Evolutionary conservation across 2,888 invertebrate species (phyloP).

Genomic region (Melanotus villosus): DNA sequence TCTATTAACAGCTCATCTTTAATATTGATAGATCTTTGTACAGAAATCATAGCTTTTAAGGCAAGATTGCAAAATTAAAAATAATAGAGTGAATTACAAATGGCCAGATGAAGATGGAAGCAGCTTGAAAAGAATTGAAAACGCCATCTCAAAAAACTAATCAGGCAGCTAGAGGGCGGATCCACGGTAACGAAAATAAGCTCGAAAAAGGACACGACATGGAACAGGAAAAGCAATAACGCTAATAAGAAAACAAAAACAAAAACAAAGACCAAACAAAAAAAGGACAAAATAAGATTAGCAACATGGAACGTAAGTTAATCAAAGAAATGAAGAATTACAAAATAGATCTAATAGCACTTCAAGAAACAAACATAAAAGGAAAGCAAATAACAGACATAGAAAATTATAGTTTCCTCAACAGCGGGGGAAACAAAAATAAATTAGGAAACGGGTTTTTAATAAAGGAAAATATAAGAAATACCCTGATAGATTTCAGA

Average conservation of each 20-base stretch:
- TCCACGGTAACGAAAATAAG: not conserved
- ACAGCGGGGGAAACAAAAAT: not conserved
- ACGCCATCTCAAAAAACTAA: not conserved
- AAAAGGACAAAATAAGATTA: not conserved
- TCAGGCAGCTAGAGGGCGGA: not conserved
- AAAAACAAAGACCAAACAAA: not conserved
- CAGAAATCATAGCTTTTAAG: no score
- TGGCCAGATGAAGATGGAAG: not conserved
- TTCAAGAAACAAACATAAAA: conserved; percentile 5
- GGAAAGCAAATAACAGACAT: not conserved
- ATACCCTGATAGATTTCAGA: not conserved
- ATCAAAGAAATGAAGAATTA: not conserved
- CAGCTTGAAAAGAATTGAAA: not conserved
- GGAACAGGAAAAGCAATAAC: not conserved
- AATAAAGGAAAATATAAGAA: conserved; percentile 1
- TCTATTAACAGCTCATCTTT: no score
- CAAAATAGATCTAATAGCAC: not conserved
- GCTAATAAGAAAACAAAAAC: not conserved
- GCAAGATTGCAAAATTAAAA: not conserved
- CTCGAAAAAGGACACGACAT: not conserved
- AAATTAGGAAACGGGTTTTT: not conserved
- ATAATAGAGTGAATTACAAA: not conserved
- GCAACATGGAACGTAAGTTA: not conserved
- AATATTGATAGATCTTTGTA: no score
- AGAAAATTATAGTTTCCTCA: not conserved